A percentile compares a stretch with the other conserved stretches of the same genome.
phyloP scores from a whole-genome alignment of 2,797 vertebrate species.

The Setipinna tenuifilis region DNA sequence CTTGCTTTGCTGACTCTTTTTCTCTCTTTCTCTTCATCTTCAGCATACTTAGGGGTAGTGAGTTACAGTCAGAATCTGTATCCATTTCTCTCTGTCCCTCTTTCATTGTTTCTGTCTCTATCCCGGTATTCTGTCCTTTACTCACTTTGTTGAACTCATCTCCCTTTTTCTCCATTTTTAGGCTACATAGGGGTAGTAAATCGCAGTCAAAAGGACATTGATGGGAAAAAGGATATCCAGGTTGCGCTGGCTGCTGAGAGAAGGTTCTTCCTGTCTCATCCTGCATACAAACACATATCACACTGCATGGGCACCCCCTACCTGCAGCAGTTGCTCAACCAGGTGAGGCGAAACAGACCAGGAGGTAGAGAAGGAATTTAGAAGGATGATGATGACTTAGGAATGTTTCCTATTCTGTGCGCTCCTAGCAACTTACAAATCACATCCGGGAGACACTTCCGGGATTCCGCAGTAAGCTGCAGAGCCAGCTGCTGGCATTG shows the following conservation, averaged over 20 bases:
- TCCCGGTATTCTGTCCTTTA: background rate
- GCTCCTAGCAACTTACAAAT: constrained; percentile 88
- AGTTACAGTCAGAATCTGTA: too few relatives aligned
- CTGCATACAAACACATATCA: constrained; percentile 82
- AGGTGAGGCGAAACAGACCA: constrained; percentile 68
- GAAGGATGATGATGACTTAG: background rate
- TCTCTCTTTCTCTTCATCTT: too few relatives aligned
- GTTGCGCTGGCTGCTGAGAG: constrained; percentile 79
- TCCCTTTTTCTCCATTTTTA: constrained; percentile 51
- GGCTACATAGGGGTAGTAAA: constrained; percentile 87
- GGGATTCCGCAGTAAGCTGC: constrained; percentile 82
- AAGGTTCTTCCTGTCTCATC: constrained; percentile 82
- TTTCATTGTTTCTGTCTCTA: constrained; percentile 29
- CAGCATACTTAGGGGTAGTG: too few relatives aligned
- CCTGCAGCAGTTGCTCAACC: constrained; percentile 83
- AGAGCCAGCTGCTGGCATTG: constrained; percentile 81
- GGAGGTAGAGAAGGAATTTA: background rate
- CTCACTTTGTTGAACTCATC: background rate
- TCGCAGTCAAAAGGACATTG: constrained; percentile 87
- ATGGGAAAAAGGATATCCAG: constrained; percentile 84
- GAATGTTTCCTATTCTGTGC: background rate
- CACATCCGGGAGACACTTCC: constrained; percentile 90
- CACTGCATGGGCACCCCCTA: constrained; percentile 82
- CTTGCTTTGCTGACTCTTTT: too few relatives aligned
- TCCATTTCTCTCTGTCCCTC: background rate